Evolutionary conservation across 2,113 vertebrate species (phyloP).

Genomic region (Ancistrus triradiatus): DNA sequence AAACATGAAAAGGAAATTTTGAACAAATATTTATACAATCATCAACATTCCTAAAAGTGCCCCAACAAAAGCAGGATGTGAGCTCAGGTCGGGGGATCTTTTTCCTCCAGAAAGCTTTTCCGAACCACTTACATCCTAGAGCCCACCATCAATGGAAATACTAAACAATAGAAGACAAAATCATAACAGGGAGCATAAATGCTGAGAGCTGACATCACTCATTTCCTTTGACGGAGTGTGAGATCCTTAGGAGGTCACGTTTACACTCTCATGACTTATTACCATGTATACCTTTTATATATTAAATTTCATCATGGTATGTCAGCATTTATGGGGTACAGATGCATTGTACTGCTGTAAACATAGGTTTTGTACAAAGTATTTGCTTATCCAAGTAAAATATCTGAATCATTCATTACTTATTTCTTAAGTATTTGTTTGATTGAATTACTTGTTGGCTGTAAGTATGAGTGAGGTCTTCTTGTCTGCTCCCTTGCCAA

Average conservation of each 20-base stretch:
- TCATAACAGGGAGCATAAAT: constrained; percentile 41
- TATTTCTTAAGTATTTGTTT: too few species aligned
- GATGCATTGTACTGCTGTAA: neutral
- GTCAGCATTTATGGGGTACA: neutral
- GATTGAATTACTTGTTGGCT: neutral
- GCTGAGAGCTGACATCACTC: constrained; percentile 53
- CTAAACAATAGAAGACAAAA: constrained; percentile 54
- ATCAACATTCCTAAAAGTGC: constrained; percentile 55
- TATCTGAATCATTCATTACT: too few species aligned
- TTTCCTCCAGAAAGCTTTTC: constrained; percentile 46
- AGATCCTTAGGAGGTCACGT: constrained; percentile 29
- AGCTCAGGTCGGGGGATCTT: constrained; percentile 50
- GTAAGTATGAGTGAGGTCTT: neutral
- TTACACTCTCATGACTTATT: constrained; percentile 18
- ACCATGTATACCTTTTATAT: constrained; percentile 15
- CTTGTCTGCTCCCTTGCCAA: neutral
- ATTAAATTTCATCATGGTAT: too few species aligned
- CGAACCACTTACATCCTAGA: constrained; percentile 34
- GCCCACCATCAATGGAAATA: constrained; percentile 47
- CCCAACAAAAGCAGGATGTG: constrained; percentile 71
- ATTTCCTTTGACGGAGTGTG: constrained; percentile 52
- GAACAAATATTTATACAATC: constrained; percentile 60
- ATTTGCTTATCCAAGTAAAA: too few species aligned
- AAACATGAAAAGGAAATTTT: constrained; percentile 49
- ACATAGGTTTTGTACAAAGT: too few species aligned